phyloP scores from a whole-genome alignment of 2,888 invertebrate species.

The Synergus gifuensis region DNA sequence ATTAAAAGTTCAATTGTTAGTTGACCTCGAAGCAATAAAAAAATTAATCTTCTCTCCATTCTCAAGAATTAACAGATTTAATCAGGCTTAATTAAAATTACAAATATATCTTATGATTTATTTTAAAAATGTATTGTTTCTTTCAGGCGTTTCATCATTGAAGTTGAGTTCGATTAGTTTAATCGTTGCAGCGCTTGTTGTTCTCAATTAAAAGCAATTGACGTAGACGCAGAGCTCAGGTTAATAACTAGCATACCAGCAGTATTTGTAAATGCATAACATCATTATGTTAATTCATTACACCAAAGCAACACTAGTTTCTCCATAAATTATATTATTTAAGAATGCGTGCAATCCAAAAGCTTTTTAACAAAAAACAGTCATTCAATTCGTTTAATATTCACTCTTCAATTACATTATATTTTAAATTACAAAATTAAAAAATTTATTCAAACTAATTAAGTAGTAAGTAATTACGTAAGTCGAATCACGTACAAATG shows the following conservation, averaged over 20 bases:
- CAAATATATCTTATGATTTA: background rate
- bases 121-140: background rate
- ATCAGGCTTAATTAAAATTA: background rate
- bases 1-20: slow-evolving; percentile 13
- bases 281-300: slow-evolving; percentile 8
- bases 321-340: background rate
- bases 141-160: slow-evolving; percentile 18
- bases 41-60: background rate
- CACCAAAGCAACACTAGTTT: slow-evolving; percentile 34
- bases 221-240: slow-evolving; percentile 4
- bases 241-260: background rate
- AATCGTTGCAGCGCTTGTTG: slow-evolving; percentile 21
- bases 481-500: slow-evolving; percentile 9
- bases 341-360: no score
- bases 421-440: background rate
- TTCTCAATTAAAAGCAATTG: slow-evolving; percentile 20
- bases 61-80: background rate
- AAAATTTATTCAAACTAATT: background rate
- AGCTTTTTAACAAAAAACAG: background rate
- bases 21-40: slow-evolving; percentile 2
- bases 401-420: background rate
- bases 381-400: background rate
- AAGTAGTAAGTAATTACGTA: background rate
- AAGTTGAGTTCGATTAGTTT: slow-evolving; percentile 16
- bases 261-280: slow-evolving; percentile 18